Evolutionary conservation across 2,888 invertebrate genomes (phyloP).

Genomic region (Diarsia mendica): DNA sequence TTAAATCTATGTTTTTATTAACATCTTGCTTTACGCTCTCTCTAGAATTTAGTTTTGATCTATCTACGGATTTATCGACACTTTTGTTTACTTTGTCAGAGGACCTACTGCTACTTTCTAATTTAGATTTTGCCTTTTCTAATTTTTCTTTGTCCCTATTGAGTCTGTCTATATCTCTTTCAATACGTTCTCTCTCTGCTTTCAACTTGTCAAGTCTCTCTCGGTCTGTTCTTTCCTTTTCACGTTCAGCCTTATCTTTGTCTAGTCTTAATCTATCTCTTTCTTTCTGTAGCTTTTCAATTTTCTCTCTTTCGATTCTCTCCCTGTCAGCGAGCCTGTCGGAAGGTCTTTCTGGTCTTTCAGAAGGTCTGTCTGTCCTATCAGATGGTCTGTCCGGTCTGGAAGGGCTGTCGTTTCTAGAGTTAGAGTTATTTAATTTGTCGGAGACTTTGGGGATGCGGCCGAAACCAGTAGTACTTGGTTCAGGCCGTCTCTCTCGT

Average conservation of each 20-base stretch:
- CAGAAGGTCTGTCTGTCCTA: conserved; percentile 67
- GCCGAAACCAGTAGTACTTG: conserved; percentile 74
- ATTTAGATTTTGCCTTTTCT: conserved; percentile 82
- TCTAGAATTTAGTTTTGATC: conserved; percentile 74
- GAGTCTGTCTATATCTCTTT: conserved; percentile 84
- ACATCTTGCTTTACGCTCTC: conserved; percentile 71
- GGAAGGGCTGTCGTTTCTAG: conserved; percentile 74
- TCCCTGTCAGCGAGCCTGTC: conserved; percentile 69
- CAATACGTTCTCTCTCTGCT: conserved; percentile 85
- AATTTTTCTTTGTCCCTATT: conserved; percentile 83
- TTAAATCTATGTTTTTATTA: conserved; percentile 86
- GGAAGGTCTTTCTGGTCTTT: conserved; percentile 67
- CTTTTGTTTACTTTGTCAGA: conserved; percentile 72
- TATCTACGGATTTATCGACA: conserved; percentile 76
- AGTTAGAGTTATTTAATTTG: conserved; percentile 69
- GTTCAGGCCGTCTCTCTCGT: conserved; percentile 79
- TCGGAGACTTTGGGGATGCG: conserved; percentile 90
- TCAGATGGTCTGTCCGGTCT: conserved; percentile 57
- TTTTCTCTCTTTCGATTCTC: conserved; percentile 69
- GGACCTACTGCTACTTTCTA: conserved; percentile 74
- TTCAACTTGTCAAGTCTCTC: conserved; percentile 83
- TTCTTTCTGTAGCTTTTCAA: conserved; percentile 72
- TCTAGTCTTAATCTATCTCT: conserved; percentile 67
- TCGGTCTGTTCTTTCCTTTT: conserved; percentile 78
- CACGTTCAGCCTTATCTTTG: conserved; percentile 74